Evolutionary conservation across 2,888 invertebrate species (phyloP).

Genomic region (Sabellastarte sp.): DNA sequence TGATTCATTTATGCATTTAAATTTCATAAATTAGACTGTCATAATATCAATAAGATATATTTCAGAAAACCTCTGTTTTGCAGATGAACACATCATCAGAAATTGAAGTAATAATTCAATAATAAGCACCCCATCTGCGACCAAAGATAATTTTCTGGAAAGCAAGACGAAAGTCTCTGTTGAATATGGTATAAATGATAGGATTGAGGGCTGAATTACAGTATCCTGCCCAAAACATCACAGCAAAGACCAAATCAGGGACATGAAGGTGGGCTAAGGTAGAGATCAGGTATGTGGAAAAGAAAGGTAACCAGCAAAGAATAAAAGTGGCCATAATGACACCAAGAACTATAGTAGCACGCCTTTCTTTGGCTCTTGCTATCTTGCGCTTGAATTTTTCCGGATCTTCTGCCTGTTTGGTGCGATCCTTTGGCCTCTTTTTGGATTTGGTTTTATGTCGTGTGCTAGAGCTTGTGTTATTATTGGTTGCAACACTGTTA

Average conservation of each 20-base stretch:
- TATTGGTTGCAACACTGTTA: background rate
- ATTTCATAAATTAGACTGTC: too few relatives aligned
- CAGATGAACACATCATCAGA: too few relatives aligned
- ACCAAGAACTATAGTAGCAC: slow-evolving; percentile 93
- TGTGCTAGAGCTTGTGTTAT: too few relatives aligned
- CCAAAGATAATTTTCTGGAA: slow-evolving; percentile 61
- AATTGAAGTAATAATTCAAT: too few relatives aligned
- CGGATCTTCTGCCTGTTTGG: slow-evolving; percentile 68
- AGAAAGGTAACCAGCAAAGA: slow-evolving; percentile 97
- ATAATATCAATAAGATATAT: too few relatives aligned
- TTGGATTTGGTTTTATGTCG: slow-evolving; percentile 1
- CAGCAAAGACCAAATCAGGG: slow-evolving; percentile 10
- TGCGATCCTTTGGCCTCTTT: background rate
- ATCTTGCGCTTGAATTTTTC: slow-evolving; percentile 89
- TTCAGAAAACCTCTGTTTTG: too few relatives aligned
- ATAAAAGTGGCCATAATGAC: slow-evolving; percentile 99
- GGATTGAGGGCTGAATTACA: slow-evolving; percentile 74
- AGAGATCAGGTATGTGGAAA: slow-evolving; percentile 65
- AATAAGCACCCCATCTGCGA: too few relatives aligned
- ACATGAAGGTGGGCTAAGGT: slow-evolving; percentile 38
- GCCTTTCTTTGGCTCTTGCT: slow-evolving; percentile 91
- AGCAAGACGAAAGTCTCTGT: slow-evolving; percentile 85
- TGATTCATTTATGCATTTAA: too few relatives aligned
- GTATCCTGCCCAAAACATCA: slow-evolving; percentile 86
- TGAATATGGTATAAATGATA: slow-evolving; percentile 91